phyloP scores from a whole-genome alignment of 1,140 invertebrate species.

The Leptonema lineaticorne region DNA sequence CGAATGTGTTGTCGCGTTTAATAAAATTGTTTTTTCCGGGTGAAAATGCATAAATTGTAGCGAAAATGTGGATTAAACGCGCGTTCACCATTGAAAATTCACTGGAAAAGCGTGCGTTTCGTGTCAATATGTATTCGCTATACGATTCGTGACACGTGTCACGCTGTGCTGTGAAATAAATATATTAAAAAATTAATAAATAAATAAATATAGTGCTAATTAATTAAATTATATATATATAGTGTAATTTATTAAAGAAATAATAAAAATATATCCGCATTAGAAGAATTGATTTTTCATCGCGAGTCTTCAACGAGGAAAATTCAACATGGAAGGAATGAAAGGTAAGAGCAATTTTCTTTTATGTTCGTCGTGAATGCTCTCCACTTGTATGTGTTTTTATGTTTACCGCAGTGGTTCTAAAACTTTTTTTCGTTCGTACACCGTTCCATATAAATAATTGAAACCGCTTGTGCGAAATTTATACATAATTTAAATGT shows the following conservation, averaged over 20 bases:
- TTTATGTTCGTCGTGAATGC: not conserved
- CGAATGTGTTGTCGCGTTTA: no score
- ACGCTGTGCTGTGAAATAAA: slow-evolving; percentile 17
- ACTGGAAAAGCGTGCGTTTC: not conserved
- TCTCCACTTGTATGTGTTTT: no score
- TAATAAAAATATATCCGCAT: no score
- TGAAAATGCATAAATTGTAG: no score
- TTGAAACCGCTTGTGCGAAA: no score
- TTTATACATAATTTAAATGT: no score
- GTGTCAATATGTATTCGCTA: not conserved
- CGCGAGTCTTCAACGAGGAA: not conserved
- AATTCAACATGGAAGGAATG: slow-evolving; percentile 4
- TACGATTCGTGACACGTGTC: slow-evolving; percentile 12
- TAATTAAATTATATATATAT: not conserved
- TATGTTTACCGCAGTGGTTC: no score
- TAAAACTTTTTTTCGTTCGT: no score
- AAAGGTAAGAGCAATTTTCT: slow-evolving; percentile 2
- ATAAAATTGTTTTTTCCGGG: no score
- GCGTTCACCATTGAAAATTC: not conserved
- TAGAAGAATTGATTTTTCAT: not conserved
- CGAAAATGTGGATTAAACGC: slow-evolving; percentile 1
- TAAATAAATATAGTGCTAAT: not conserved
- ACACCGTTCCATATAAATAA: no score
- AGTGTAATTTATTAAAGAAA: no score
- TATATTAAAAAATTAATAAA: no score